Evolutionary conservation across 1,140 invertebrate species (phyloP).

Genomic region (Tetragnatha versicolor): DNA sequence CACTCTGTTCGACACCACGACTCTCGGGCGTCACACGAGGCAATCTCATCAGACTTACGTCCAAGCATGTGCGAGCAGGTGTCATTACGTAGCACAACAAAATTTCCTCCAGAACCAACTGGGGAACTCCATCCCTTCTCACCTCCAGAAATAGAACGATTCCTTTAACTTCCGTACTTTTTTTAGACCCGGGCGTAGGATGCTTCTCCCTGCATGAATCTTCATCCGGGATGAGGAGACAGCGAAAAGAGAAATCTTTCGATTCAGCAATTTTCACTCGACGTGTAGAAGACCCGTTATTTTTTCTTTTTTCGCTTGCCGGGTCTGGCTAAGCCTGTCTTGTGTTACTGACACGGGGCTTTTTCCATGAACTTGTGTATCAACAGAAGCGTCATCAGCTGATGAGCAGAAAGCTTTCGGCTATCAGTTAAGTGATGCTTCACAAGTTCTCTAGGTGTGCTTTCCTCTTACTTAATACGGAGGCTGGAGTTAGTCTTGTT

Average conservation of each 20-base stretch:
- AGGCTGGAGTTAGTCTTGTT: too few relatives aligned
- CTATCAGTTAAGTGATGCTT: too few relatives aligned
- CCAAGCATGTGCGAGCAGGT: too few relatives aligned
- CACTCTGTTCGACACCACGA: too few relatives aligned
- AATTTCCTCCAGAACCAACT: too few relatives aligned
- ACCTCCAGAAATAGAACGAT: background rate
- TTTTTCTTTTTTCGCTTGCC: background rate
- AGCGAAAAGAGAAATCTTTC: slow-evolving; percentile 16
- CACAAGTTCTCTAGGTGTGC: too few relatives aligned
- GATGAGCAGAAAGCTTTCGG: background rate
- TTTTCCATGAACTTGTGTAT: background rate
- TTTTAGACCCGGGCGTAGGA: slow-evolving; percentile 4
- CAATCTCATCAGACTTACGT: too few relatives aligned
- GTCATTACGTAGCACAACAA: background rate
- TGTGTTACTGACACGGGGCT: slow-evolving; percentile 8
- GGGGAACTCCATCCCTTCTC: background rate
- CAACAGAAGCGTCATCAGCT: background rate
- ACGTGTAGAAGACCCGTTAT: background rate
- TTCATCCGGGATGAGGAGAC: background rate
- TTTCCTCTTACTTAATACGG: too few relatives aligned
- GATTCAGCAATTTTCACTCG: slow-evolving; percentile 14
- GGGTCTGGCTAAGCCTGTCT: too few relatives aligned
- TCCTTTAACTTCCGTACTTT: slow-evolving; percentile 17
- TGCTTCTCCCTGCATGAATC: slow-evolving; percentile 10
- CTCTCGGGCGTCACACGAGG: background rate